A percentile compares a stretch with the other conserved stretches of the same genome.
These are phyloP conservation scores for Gymnoscelis rufifasciata DNA, from an alignment of 2,888 invertebrate genomes.

Conservation along the genomic window DNA sequence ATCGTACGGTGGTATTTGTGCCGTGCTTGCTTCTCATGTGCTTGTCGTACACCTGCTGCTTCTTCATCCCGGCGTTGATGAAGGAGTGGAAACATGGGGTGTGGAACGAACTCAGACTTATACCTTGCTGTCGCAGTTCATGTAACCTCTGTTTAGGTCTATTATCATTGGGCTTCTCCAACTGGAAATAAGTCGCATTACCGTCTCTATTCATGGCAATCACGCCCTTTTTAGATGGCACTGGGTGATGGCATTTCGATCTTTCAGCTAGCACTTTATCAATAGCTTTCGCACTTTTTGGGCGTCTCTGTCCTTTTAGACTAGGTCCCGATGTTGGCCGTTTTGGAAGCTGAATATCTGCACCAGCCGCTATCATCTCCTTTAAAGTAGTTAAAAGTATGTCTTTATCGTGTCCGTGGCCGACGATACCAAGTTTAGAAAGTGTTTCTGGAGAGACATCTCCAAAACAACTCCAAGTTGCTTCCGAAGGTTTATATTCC, in stretches of 20 bases:
- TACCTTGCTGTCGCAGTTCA: constrained; percentile 47
- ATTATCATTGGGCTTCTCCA: constrained; percentile 41
- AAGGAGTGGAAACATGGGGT: constrained; percentile 65
- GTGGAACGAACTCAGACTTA: constrained; percentile 65
- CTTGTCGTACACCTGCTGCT: constrained; percentile 44
- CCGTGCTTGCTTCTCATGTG: neutral
- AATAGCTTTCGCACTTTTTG: constrained; percentile 4
- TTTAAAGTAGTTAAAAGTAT: constrained; percentile 47
- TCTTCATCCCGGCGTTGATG: constrained; percentile 52
- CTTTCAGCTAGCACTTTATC: constrained; percentile 30
- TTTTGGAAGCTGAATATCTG: constrained; percentile 51
- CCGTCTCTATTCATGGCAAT: constrained; percentile 52
- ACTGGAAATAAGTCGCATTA: constrained; percentile 55
- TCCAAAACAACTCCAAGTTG: constrained; percentile 66
- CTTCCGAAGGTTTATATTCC: constrained; percentile 37
- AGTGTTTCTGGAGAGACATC: constrained; percentile 51
- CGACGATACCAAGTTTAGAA: constrained; percentile 62
- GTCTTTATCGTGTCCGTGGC: constrained; percentile 64
- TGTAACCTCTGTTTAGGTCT: constrained; percentile 49
- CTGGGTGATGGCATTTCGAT: constrained; percentile 51
- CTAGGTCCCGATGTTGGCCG: constrained; percentile 40
- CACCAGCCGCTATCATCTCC: constrained; percentile 50
- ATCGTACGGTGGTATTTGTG: neutral
- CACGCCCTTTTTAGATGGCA: constrained; percentile 58
- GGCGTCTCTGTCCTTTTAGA: constrained; percentile 16